Base-by-base conservation (phyloP, 2,113 vertebrate genomes). In the Bubo bubo region DNA sequence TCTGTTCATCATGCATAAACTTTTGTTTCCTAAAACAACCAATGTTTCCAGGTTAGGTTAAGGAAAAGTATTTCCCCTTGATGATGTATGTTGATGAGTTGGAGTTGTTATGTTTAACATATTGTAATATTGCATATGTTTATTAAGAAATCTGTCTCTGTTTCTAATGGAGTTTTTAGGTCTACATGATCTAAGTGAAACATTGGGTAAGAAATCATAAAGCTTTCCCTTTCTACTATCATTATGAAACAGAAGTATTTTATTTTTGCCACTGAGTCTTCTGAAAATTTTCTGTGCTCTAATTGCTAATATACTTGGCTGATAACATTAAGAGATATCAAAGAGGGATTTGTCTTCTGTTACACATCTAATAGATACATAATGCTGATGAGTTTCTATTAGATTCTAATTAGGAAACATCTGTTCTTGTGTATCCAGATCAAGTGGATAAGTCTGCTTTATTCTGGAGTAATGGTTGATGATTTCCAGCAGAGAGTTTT, bases 391-490 rank as follows among this genome's bases (percentile, higher is more conserved):
- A 90, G 32, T 93, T 87, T 80, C 55, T 92, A 56, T 83, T 90
- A 82, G 41, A n/a, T 53, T 88, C 45, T 90, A 90, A 88, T 96
- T 79, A 90, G 56, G 59, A 83, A 95, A 90, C 53, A 70, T 73
- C 71, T 93, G 74, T 35, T 90, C 74, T 94, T 90, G 13, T 0
- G 0, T 79, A 79, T 50, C 49, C 53, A 93, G 56, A 90, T 53
- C 37, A 79, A 86, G 28, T 72, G 39, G 19, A 75, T 47, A 22
- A 76, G 7, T 87, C 71, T 73, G 16, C 35, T 88, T 85, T 75
- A 49, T 95, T 95, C 77, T 90, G 24, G 32, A 64, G 35, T 56
- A 53, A 59, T 32, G 30, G 35, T 1, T 75, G 60, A 72, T 72
- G 24, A 64, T 68, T 92, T 79, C 47, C 23, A 86, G 60, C 34